Conservation (phyloP, 2,113 vertebrate species). For the Archilochus colubris region DNA sequence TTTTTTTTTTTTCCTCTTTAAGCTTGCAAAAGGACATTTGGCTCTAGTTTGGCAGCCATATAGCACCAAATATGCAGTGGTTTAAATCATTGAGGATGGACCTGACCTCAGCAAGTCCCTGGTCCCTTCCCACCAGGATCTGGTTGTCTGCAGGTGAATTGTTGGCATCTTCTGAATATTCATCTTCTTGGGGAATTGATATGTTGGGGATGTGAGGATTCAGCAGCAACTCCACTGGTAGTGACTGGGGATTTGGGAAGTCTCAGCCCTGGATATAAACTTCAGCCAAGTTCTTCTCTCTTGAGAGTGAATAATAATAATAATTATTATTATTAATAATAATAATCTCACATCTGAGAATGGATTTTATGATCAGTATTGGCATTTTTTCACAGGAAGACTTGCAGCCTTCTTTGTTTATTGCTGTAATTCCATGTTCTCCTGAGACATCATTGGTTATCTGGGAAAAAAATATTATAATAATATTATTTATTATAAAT, state of each 20-base stretch:
- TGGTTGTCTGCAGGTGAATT: background rate
- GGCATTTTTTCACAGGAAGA: background rate
- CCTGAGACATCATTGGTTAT: background rate
- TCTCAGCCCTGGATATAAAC: background rate
- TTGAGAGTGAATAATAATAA: background rate
- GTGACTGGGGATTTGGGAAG: background rate
- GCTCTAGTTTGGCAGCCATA: background rate
- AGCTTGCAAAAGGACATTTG: background rate
- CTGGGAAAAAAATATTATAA: background rate
- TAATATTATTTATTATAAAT: no score
- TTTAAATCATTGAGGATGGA: accelerated
- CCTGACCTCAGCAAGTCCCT: background rate
- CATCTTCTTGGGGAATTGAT: background rate
- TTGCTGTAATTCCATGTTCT: background rate
- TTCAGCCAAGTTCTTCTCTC: background rate
- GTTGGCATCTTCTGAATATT: background rate
- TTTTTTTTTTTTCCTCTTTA: background rate
- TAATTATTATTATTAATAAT: no score
- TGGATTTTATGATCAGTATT: background rate
- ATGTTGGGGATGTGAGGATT: background rate
- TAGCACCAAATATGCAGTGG: background rate
- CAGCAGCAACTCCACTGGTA: accelerated
- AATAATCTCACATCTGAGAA: no score
- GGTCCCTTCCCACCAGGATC: accelerated
- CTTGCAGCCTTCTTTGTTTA: background rate